These are phyloP conservation scores for Drosophila subquinaria DNA, from an alignment of 2,888 invertebrate species.

Conservation along the genomic window DNA sequence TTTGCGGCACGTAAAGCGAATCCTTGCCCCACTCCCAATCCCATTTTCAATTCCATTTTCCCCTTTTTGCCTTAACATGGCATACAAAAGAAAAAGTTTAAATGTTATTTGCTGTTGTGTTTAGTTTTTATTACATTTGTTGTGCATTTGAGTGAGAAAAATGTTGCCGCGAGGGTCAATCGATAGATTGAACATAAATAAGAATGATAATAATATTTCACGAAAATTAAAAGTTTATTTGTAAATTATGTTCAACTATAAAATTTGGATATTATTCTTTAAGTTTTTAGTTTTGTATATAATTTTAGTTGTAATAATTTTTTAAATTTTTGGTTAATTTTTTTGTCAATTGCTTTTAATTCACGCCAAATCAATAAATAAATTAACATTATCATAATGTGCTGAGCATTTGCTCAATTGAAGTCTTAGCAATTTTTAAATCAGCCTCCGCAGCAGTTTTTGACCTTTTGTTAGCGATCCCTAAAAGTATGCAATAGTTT, in stretches of 20 bases:
- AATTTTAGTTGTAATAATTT: too few relatives aligned
- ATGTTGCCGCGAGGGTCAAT: conserved; percentile 20
- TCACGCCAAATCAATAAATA: too few relatives aligned
- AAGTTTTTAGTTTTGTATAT: too few relatives aligned
- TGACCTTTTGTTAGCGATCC: conserved; percentile 2
- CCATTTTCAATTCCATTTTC: conserved; percentile 1
- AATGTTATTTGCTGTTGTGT: conserved; percentile 64
- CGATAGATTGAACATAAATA: background rate
- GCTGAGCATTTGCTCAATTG: background rate
- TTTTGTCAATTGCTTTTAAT: too few relatives aligned
- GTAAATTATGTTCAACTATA: too few relatives aligned
- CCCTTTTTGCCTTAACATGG: conserved; percentile 18
- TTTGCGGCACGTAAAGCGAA: conserved; percentile 35
- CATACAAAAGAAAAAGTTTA: conserved; percentile 60
- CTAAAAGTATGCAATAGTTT: conserved; percentile 23
- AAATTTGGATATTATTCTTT: too few relatives aligned
- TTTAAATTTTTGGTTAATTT: background rate
- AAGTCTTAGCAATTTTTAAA: background rate
- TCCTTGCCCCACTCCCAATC: conserved; percentile 21
- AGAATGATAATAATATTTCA: too few relatives aligned
- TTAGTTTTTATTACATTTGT: conserved; percentile 61
- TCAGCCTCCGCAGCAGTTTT: background rate
- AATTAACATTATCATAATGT: background rate
- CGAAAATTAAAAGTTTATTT: too few relatives aligned
- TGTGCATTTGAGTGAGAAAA: conserved; percentile 65